Evolutionary conservation across 2,888 invertebrate species (phyloP), one percentile per base, ranked within the genome.

Genomic region (Hoplodrina blanda): DNA sequence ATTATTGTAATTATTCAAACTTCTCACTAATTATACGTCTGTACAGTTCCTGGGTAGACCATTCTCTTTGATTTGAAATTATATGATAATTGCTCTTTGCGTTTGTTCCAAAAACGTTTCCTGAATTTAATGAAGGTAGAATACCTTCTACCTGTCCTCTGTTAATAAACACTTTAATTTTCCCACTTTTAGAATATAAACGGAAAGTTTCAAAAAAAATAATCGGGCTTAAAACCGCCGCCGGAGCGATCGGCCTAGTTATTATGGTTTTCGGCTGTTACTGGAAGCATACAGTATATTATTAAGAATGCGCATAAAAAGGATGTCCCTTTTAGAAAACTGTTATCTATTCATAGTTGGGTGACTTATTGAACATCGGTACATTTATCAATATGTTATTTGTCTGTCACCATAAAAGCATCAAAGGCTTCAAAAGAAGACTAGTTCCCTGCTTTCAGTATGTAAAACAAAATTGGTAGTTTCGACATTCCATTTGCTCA

Each of bases 1-100:
- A 65, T 59, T 66, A 61, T 56, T 49, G 54, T 72, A 68, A 68
- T 71, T 68, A 70, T 50, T 72, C 20, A 55, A 64, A 72, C 41
- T 55, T 73, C 55, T 78, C 52, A 49, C 46, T 74, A 72, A 74
- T 69, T 64, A 65, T 56, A 68, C 11, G 10, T 55, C 49, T 44
- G 37, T 33, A 49, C 10, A 46, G 41, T 68, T 70, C 63, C 65
- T 73, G 15, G 5, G 44, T 59, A 53, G 30, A 50, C 17, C 11
- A 62, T 25, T 55, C 19, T 53, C 52, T 60, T 60, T 13, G 20
- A 55, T 41, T 61, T 44, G 8, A 44, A 52, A 73, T 59, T n/a
- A 56, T n/a, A 49, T 11, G n/a, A 15, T 33, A 37, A 53, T 73
- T 41, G 0, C 11, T 17, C 20, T 46, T 17, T 20, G 44, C 4